phyloP scores from a whole-genome alignment of 2,888 invertebrate genomes.

The Dryadula phaetusa region DNA sequence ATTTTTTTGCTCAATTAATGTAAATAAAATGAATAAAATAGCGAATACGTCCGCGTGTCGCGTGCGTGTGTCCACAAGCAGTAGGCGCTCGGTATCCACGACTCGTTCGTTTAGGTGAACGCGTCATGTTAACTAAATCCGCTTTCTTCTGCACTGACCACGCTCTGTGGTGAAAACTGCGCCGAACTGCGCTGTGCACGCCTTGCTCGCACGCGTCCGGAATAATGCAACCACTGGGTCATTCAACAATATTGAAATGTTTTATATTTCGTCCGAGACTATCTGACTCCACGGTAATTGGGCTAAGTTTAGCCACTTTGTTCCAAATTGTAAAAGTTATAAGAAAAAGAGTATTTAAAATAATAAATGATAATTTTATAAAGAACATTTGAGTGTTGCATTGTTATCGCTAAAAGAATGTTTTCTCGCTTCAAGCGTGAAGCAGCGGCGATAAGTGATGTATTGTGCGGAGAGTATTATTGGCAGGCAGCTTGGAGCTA shows the following conservation, averaged over 20 bases:
- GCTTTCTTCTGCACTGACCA: constrained; percentile 1
- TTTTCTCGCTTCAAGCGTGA: neutral
- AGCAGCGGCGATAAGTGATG: neutral
- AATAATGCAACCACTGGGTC: neutral
- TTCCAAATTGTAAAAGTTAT: too few relatives aligned
- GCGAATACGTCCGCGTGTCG: neutral
- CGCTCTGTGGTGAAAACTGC: neutral
- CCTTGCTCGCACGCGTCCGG: neutral
- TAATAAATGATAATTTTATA: too few relatives aligned
- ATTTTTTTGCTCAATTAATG: neutral
- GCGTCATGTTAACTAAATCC: neutral
- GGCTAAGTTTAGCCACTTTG: too few relatives aligned
- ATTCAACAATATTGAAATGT: constrained; percentile 1
- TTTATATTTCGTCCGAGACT: too few relatives aligned
- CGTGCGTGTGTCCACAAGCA: neutral
- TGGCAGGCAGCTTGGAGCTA: too few relatives aligned
- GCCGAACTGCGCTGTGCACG: too few relatives aligned
- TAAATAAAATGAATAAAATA: neutral
- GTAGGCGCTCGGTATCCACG: neutral
- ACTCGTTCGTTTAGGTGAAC: neutral
- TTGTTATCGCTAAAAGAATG: neutral
- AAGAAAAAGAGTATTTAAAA: too few relatives aligned
- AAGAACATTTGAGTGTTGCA: neutral
- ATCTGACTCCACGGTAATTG: too few relatives aligned
- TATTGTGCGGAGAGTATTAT: neutral